These are phyloP conservation scores for Monodelphis domestica DNA, from an alignment of 2,797 vertebrate species.

Conservation along the genomic window DNA sequence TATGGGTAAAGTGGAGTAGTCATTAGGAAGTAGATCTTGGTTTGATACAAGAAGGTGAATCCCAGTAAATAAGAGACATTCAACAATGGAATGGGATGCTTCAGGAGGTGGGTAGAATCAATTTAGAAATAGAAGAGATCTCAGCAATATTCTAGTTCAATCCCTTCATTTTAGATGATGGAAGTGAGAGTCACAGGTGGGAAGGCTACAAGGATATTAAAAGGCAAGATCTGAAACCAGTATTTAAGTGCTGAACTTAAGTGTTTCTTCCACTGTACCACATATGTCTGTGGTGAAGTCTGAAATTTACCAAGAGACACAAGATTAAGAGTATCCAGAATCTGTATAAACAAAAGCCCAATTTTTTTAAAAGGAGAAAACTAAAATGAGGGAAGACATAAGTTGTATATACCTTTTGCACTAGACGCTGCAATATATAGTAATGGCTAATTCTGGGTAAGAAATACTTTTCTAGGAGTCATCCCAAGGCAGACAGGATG, in stretches of 20 bases:
- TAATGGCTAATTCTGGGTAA: background rate
- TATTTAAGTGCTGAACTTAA: background rate
- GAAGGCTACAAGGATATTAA: background rate
- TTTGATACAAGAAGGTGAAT: background rate
- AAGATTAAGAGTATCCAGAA: background rate
- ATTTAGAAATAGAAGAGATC: background rate
- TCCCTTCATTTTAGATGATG: background rate
- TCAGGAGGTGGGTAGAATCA: background rate
- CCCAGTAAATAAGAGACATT: background rate
- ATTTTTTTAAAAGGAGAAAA: background rate
- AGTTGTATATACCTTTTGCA: background rate
- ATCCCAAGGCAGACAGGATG: background rate
- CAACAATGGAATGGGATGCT: background rate
- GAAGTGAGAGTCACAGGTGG: background rate
- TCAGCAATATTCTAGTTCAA: background rate
- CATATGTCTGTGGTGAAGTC: background rate
- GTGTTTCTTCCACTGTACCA: background rate
- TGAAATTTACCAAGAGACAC: background rate
- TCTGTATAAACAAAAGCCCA: background rate
- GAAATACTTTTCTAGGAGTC: background rate
- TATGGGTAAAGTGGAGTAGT: background rate
- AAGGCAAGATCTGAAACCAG: too few relatives aligned
- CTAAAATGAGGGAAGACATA: background rate
- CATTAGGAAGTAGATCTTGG: background rate
- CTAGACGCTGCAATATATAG: background rate